These are phyloP conservation scores for Metallyticus violacea DNA, from an alignment of 2,888 invertebrate species.

Conservation along the genomic window DNA sequence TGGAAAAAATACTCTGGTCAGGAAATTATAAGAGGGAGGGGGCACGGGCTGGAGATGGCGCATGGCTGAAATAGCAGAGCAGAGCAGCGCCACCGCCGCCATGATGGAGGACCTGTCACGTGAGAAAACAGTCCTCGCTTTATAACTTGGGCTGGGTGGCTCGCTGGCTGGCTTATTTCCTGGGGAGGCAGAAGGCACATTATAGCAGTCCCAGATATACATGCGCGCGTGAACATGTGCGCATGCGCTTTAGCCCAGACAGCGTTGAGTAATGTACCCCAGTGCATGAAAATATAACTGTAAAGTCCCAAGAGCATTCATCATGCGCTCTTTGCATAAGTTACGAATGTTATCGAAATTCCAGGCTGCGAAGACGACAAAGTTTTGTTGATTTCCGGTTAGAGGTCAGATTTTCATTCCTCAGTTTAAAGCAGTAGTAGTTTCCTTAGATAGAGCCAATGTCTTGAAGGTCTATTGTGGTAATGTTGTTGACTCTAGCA, in stretches of 20 bases:
- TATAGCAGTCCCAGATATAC: neutral
- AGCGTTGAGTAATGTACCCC: neutral
- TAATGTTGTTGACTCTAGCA: no score
- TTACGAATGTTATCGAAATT: neutral
- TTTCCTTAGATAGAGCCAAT: no score
- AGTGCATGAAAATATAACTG: neutral
- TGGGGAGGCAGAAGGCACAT: neutral
- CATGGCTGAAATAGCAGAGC: neutral
- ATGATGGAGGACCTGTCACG: slow-evolving; percentile 11
- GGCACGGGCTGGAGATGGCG: no score
- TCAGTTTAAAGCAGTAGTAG: no score
- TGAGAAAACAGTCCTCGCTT: slow-evolving; percentile 1
- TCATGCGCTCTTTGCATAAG: neutral
- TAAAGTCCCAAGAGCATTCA: neutral
- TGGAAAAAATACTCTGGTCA: neutral
- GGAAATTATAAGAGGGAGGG: neutral
- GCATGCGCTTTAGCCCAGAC: neutral
- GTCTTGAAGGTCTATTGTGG: no score
- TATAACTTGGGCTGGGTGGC: neutral
- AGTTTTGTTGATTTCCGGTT: neutral
- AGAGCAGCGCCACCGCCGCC: neutral
- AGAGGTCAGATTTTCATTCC: no score
- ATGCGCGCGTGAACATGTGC: neutral
- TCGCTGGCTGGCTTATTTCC: neutral
- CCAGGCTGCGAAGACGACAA: neutral